Evolutionary conservation across 2,113 vertebrate species (phyloP), one percentile per base, ranked within the genome.

Genomic region (Otis tarda): DNA sequence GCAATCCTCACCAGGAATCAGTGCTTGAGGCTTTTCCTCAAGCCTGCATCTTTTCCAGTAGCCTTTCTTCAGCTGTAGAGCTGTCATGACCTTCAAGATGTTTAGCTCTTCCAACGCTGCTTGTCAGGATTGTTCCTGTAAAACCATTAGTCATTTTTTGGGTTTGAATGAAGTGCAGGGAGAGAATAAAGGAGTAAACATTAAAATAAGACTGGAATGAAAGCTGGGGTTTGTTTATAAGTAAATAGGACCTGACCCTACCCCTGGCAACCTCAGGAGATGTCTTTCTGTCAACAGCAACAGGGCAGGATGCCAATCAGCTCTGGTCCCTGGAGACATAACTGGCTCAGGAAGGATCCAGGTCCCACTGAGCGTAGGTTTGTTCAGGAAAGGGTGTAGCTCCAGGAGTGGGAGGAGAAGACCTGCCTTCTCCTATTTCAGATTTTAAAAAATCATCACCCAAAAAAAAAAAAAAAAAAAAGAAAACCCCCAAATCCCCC

Each of bases 311-410:
- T 10, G 35, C 65, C 76, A 88, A 8, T 8, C 27, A 75, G 21
- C 43, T 60, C 64, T 68, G 52, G 14, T 2, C 31, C 35, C 27
- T 27, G 31, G 27, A 65, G 56, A 17, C 0, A 0, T 1, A 60
- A 68, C 33, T 33, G 17, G 5, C 12, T 41, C 2, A 2, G 80
- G 49, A 64, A 82, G 35, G 61, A 71, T 39, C 39, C 33, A 27
- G 37, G 39, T 84, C 91, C 65, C 2, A 4, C 81, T 91, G 87
- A 50, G 74, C 2, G 1, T 13, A 71, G 81, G 50, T 87, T 87
- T 91, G 57, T 64, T 78, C 81, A 93, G 77, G 64, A 78, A 53
- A 82, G 77, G 70, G 70, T 64, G 77, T 82, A 94, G 27, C 30
- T 47, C 18, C 74, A 68, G 56, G 16, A 79, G 3, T 18, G 39